Evolutionary conservation across 2,113 vertebrate genomes (phyloP).

Genomic region (Tylochromis polylepis): DNA sequence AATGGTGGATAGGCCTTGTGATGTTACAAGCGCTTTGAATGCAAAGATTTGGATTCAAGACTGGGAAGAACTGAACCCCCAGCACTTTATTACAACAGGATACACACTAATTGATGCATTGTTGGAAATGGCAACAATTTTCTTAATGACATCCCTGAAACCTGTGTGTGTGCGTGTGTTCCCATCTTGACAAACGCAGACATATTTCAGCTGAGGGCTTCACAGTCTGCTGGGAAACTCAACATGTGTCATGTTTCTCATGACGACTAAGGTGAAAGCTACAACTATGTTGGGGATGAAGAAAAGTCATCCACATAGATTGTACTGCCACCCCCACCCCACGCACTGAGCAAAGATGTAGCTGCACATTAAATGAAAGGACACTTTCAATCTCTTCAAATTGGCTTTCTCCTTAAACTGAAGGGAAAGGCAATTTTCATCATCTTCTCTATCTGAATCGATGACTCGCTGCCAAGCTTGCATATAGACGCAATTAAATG

Average conservation of each 20-base stretch:
- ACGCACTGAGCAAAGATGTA: background rate
- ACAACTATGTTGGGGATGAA: background rate
- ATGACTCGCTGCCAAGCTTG: background rate
- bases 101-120: slow-evolving; percentile 39
- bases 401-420: background rate
- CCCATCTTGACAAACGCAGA: background rate
- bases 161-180: background rate
- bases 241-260: background rate
- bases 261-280: background rate
- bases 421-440: slow-evolving; percentile 2
- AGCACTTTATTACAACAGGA: slow-evolving; percentile 22
- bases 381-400: background rate
- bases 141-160: slow-evolving; percentile 10
- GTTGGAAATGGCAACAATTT: slow-evolving; percentile 24
- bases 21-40: slow-evolving; percentile 55
- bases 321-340: background rate
- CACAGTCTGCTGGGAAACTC: background rate
- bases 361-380: background rate
- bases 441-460: background rate
- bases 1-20: slow-evolving; percentile 42
- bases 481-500: background rate
- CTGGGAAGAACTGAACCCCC: slow-evolving; percentile 11
- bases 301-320: background rate
- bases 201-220: background rate
- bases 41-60: slow-evolving; percentile 44